A percentile compares a stretch with the other conserved stretches of the same genome.
phyloP scores from a whole-genome alignment of 1,140 invertebrate species.

The Drosophila arizonae region DNA sequence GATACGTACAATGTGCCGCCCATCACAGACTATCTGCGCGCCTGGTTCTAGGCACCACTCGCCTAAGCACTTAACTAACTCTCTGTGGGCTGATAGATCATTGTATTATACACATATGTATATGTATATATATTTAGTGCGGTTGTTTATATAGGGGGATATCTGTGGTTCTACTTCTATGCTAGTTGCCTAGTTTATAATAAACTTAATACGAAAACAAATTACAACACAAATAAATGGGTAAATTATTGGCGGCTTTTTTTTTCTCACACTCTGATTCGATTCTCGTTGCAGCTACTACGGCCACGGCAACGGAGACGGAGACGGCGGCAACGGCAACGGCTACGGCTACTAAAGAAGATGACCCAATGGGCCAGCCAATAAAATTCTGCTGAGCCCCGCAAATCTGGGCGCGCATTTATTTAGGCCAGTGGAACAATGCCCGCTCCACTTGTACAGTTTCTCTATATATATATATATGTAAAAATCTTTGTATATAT shows the following conservation, averaged over 20 bases:
- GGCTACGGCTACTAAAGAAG: constrained; percentile 42
- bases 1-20: constrained; percentile 66
- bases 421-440: constrained; percentile 61
- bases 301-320: constrained; percentile 14
- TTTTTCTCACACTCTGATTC: constrained; percentile 50
- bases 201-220: constrained; percentile 27
- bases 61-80: neutral
- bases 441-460: constrained; percentile 22
- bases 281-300: constrained; percentile 70
- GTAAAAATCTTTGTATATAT: neutral
- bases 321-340: constrained; percentile 27
- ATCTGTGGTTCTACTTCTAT: constrained; percentile 10
- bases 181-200: constrained; percentile 34
- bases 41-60: constrained; percentile 58
- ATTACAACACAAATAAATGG: constrained; percentile 40
- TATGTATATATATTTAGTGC: neutral
- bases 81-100: neutral
- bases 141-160: constrained; percentile 8
- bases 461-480: neutral
- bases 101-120: constrained; percentile 15
- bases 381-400: constrained; percentile 58
- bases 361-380: constrained; percentile 21
- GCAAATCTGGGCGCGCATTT: constrained; percentile 26
- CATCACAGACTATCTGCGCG: constrained; percentile 62
- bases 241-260: constrained; percentile 50